These are phyloP conservation scores for Proctacanthus coquilletti DNA, from an alignment of 1,140 invertebrate genomes.

Conservation along the genomic window DNA sequence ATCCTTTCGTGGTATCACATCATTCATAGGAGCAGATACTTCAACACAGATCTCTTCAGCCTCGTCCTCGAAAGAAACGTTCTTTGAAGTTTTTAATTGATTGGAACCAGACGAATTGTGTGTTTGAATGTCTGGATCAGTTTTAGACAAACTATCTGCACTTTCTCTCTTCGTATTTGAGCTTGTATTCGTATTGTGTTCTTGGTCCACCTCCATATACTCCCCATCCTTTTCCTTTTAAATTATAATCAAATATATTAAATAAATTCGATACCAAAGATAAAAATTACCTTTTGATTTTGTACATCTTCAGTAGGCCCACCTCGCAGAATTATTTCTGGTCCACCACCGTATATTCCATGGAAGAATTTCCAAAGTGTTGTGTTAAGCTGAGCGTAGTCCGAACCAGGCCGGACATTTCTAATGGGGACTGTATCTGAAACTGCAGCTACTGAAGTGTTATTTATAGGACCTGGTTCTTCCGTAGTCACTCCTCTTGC, in stretches of 20 bases:
- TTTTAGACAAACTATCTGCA: too few relatives aligned
- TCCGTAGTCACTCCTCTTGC: conserved; percentile 57
- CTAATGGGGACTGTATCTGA: conserved; percentile 10
- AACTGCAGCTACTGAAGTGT: conserved; percentile 32
- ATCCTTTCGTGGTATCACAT: not conserved
- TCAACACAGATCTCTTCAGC: not conserved
- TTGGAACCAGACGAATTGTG: not conserved
- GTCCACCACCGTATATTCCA: conserved; percentile 72
- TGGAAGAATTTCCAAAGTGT: conserved; percentile 75
- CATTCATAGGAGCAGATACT: not conserved
- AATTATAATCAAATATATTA: too few relatives aligned
- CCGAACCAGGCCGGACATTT: conserved; percentile 40
- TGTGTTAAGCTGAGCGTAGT: conserved; percentile 70
- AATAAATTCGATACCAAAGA: too few relatives aligned
- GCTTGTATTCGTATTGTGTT: too few relatives aligned
- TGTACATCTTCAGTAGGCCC: conserved; percentile 18
- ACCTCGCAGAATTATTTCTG: conserved; percentile 44
- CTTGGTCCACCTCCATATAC: not conserved
- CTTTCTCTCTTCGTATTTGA: too few relatives aligned
- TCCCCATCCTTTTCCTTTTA: too few relatives aligned
- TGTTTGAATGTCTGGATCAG: not conserved
- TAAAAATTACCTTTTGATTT: too few relatives aligned
- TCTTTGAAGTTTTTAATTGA: not conserved
- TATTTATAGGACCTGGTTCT: conserved; percentile 76
- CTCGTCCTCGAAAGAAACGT: not conserved